These are phyloP conservation scores for Andrena cerasifolii DNA, from an alignment of 1,140 invertebrate genomes.

Conservation along the genomic window DNA sequence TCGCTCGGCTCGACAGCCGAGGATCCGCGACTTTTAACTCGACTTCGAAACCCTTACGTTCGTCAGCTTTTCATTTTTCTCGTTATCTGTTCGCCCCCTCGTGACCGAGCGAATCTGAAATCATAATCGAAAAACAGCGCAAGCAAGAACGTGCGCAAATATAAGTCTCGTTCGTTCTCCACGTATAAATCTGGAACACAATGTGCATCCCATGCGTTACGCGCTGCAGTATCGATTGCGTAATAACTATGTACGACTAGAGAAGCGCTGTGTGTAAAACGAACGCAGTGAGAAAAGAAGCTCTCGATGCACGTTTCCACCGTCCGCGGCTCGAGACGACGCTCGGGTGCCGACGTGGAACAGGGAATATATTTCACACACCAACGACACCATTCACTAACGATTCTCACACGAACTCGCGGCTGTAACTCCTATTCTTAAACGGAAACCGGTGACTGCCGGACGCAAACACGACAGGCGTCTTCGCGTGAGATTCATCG, in stretches of 20 bases:
- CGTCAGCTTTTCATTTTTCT: not conserved
- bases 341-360: not conserved
- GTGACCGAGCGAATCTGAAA: slow-evolving; percentile 8
- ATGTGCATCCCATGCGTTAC: slow-evolving; percentile 40
- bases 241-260: slow-evolving; percentile 31
- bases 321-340: not conserved
- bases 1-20: not conserved
- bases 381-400: slow-evolving; percentile 42
- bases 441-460: no score
- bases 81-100: not conserved
- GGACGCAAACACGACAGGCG: not conserved
- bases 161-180: slow-evolving; percentile 11
- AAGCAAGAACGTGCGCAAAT: slow-evolving; percentile 15
- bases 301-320: slow-evolving; percentile 25
- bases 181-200: slow-evolving; percentile 14
- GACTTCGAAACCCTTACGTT: not conserved
- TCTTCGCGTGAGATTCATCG: not conserved
- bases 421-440: not conserved
- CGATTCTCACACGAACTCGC: slow-evolving; percentile 27
- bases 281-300: slow-evolving; percentile 50
- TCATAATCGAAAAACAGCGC: slow-evolving; percentile 17
- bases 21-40: slow-evolving; percentile 8
- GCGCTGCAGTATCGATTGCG: slow-evolving; percentile 25
- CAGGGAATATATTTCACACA: slow-evolving; percentile 8
- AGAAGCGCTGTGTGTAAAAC: slow-evolving; percentile 41